These are phyloP conservation scores for Catamblyrhynchus diadema DNA, from an alignment of 2,797 vertebrate genomes.

Conservation along the genomic window DNA sequence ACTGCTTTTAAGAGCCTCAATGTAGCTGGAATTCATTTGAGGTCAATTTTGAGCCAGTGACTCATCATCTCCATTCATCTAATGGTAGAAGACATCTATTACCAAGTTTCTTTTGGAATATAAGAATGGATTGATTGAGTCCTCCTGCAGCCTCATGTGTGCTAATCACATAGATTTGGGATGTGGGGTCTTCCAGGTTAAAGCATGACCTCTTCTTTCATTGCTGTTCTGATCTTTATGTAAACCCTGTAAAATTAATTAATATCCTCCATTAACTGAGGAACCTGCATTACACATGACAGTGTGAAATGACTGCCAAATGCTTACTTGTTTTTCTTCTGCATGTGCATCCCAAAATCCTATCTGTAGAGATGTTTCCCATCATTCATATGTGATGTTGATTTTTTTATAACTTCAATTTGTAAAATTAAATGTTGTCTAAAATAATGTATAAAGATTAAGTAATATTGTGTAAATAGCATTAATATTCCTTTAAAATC, in stretches of 20 bases:
- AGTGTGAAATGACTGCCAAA: not conserved
- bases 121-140: not conserved
- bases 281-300: not conserved
- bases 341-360: not conserved
- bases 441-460: not conserved
- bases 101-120: not conserved
- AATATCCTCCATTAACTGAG: not conserved
- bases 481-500: not conserved
- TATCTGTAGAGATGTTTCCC: not conserved
- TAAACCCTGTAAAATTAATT: not conserved
- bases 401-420: not conserved
- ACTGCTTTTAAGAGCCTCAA: not conserved
- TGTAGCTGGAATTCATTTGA: not conserved
- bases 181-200: not conserved
- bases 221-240: not conserved
- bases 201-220: not conserved
- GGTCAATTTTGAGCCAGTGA: not conserved
- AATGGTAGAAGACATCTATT: not conserved
- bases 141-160: not conserved
- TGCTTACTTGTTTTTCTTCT: not conserved
- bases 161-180: not conserved
- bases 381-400: not conserved
- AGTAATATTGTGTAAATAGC: not conserved
- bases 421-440: not conserved
- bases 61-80: not conserved